Evolutionary conservation across 1,140 invertebrate genomes (phyloP), one percentile per base, ranked within the genome.

Genomic region (Zophobas atratus): DNA sequence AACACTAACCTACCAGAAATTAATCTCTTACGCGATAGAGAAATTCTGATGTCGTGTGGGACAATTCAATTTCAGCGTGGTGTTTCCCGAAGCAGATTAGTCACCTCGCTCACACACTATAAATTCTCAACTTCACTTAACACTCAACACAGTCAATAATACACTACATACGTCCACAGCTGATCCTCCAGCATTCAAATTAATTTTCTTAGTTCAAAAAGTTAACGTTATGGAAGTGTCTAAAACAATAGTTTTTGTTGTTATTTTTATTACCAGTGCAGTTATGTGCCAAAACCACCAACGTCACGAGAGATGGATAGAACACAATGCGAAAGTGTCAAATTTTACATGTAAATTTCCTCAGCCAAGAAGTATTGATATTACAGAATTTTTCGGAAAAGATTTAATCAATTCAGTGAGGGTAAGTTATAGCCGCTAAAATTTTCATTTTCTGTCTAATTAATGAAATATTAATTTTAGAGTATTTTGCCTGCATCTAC

Each of bases 401-500:
- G 6, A n/a, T 3, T 6, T 70, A 2, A 39, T 39, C 4, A 32
- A 32, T 33, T 4, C 55, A 20, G 55, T 6, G n/a, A 33, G 6
- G 6, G 20, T 56, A 32, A 56, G 43, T 46, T 46, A 20, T 20
- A 20, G 20, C 20, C 20, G 20, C 20, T 46, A 46, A 46, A 3
- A 46, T 39, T 46, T 8, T 70, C 20, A 20, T 20, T 20, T 20
- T 20, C 20, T 20, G 20, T 20, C 20, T 20, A 20, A 20, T 20
- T 20, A 20, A 20, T 20, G 20, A 20, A 20, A 20, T 20, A 20
- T 70, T 70, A 35, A 70, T 70, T 70, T 35, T 33, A 46, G 56
- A 32, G 41, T 3, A 71, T 77, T 36, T 20, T n/a, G 0, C 75
- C 75, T 20, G 20, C 33, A 4, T 77, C 75, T 0, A 77, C 75